Evolutionary conservation across 1,140 invertebrate species (phyloP).

Genomic region (Leptestheria dahalacensis): DNA sequence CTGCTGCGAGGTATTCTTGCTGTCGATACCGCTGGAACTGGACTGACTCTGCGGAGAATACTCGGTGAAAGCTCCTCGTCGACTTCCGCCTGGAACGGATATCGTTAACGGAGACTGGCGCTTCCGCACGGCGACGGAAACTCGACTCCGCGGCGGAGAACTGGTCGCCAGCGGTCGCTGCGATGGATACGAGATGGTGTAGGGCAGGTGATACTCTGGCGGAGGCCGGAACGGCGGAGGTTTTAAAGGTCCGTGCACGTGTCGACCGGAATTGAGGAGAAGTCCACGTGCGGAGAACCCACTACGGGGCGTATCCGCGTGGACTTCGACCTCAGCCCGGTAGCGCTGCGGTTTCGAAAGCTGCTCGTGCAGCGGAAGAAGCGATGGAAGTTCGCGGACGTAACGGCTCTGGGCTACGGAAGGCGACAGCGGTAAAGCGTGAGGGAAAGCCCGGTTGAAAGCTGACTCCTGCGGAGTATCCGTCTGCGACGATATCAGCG

Average conservation of each 20-base stretch:
- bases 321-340: conserved; percentile 24
- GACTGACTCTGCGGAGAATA: conserved; percentile 70
- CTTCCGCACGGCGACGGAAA: conserved; percentile 16
- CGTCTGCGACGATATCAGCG: conserved; percentile 32
- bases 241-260: conserved; percentile 18
- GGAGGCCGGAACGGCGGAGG: conserved; percentile 12
- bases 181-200: conserved; percentile 16
- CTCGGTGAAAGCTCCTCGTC: conserved; percentile 35
- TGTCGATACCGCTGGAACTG: conserved; percentile 73
- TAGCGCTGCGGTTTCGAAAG: conserved; percentile 23
- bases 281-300: conserved; percentile 3
- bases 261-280: conserved; percentile 20
- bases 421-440: conserved; percentile 10
- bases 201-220: conserved; percentile 6
- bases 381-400: conserved; percentile 52
- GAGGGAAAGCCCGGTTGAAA: conserved; percentile 6
- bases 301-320: conserved; percentile 14
- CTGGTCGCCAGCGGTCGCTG: conserved; percentile 28
- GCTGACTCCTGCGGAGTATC: conserved; percentile 22
- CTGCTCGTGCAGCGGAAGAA: conserved; percentile 57
- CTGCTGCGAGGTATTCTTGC: conserved; percentile 73
- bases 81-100: background rate
- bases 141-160: conserved; percentile 21
- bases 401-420: conserved; percentile 40
- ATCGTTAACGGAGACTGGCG: conserved; percentile 17